Percentiles rank a stretch among this genome's conserved stretches.
Evolutionary conservation across 2,888 invertebrate species (phyloP).

Genomic region (Noctua fimbriata): DNA sequence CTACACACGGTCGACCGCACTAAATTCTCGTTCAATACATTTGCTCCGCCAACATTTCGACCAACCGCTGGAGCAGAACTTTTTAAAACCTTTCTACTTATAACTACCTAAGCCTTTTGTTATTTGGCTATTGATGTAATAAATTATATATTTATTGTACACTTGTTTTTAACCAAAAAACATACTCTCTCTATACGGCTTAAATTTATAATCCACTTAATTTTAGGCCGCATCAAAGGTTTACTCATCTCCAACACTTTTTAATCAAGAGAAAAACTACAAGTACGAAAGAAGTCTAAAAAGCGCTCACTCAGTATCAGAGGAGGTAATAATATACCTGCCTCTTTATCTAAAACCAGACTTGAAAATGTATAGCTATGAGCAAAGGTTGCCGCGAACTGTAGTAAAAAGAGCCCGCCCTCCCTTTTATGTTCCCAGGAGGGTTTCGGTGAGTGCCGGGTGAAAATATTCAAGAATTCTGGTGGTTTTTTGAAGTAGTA

Average conservation of each 20-base stretch:
- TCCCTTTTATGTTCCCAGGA: conserved; percentile 74
- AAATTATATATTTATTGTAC: neutral
- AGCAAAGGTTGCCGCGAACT: conserved; percentile 69
- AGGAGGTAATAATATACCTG: conserved; percentile 61
- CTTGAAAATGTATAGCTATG: conserved; percentile 72
- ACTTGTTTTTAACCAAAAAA: neutral
- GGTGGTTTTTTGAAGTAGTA: conserved; percentile 70
- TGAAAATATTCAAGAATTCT: conserved; percentile 75
- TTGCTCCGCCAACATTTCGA: conserved; percentile 33
- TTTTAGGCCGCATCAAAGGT: neutral
- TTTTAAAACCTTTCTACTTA: neutral
- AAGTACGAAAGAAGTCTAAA: conserved; percentile 22
- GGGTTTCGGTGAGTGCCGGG: conserved; percentile 70
- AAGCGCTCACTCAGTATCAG: conserved; percentile 51
- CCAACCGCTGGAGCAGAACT: conserved; percentile 13
- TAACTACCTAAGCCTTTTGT: conserved; percentile 1
- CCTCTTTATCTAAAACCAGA: conserved; percentile 68
- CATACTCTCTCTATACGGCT: neutral
- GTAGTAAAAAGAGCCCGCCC: conserved; percentile 71
- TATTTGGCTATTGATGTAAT: neutral
- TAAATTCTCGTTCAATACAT: conserved; percentile 48
- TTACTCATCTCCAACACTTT: neutral
- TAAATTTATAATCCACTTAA: neutral
- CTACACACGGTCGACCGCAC: conserved; percentile 18
- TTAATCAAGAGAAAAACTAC: conserved; percentile 36